Base-by-base conservation (phyloP, 2,113 vertebrate genomes). In the Nibea coibor region DNA sequence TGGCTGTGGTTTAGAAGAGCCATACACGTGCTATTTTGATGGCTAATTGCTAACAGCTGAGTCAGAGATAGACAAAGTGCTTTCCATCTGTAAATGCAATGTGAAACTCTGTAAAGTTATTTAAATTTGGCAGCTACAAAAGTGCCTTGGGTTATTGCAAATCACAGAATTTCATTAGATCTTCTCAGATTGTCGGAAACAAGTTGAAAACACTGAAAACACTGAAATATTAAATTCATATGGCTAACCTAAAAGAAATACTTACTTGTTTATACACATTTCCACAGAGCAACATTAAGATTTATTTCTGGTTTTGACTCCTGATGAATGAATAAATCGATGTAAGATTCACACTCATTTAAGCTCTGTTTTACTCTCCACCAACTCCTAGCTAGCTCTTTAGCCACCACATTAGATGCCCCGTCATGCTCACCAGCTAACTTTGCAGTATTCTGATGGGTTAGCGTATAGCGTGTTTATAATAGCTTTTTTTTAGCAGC, bases 71-170 rank as follows among this genome's bases (percentile, higher is more conserved):
- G 61, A 42, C 2, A 35, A 61, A 78, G 11, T 42, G 56, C 42
- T 64, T 66, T 45, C 42, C 59, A 48, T 72, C 16, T 64, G 31
- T 45, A 65, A 22, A 59, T 58, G 20, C 15, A 31, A 28, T 28
- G 8, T 45, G 31, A 53, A 58, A 66, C 19, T 48, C 5, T 61
- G 9, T 58, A 24, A 71, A 50, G 9, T 16, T 11, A 28, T 75
- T 42, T 43, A 2, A 17, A 20, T 56, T 59, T 28, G 10, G 7
- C 16, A 24, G 2, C 4, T 42, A 42, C 26, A 62, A 5, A 16
- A 64, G 5, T 28, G 24, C 4, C 24, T 12, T n/a, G 31, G n/a
- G 42, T 3, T 50, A 19, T 51, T 11, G 42, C 16, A 39, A 43
- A 39, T 4, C 10, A 5, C 7, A 7, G n/a, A n/a, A 35, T 75